Evolutionary conservation across 2,888 invertebrate genomes (phyloP).

Genomic region (Linnaemya tessellans): DNA sequence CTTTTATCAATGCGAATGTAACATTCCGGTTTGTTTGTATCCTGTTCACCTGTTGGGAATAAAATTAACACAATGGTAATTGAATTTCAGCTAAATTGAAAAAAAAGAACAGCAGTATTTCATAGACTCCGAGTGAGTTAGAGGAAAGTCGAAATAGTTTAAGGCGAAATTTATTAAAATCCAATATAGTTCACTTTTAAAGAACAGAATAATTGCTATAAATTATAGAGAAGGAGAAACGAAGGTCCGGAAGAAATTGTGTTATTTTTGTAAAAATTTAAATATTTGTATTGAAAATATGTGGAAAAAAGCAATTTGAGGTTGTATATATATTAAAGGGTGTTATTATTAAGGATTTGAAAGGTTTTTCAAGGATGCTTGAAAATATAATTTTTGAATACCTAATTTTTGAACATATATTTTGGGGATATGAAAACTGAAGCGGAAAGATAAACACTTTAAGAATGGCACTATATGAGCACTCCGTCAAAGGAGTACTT

Average conservation of each 20-base stretch:
- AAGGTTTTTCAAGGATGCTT: too few relatives aligned
- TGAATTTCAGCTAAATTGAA: constrained; percentile 9
- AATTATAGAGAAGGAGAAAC: not conserved
- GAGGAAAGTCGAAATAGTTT: not conserved
- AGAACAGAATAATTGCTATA: not conserved
- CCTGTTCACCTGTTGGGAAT: constrained; percentile 55
- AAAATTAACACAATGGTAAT: constrained; percentile 56
- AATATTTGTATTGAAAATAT: too few relatives aligned
- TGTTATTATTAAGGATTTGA: too few relatives aligned
- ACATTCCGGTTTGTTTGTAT: constrained; percentile 27
- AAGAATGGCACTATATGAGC: too few relatives aligned
- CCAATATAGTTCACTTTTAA: not conserved
- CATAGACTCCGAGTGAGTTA: not conserved
- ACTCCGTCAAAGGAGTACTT: too few relatives aligned
- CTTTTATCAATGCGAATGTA: not conserved
- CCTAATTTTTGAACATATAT: too few relatives aligned
- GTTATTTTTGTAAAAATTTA: too few relatives aligned
- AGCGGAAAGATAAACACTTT: too few relatives aligned
- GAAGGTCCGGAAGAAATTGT: not conserved
- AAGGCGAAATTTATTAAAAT: not conserved
- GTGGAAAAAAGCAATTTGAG: too few relatives aligned
- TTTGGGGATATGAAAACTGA: too few relatives aligned
- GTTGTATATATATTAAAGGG: too few relatives aligned
- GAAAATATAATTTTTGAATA: too few relatives aligned
- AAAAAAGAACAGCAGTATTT: not conserved